Percentiles rank a stretch among this genome's conserved stretches.
These are phyloP conservation scores for Stylophora pistillata DNA, from an alignment of 64 coral and sea anemone genomes.

Conservation along the genomic window DNA sequence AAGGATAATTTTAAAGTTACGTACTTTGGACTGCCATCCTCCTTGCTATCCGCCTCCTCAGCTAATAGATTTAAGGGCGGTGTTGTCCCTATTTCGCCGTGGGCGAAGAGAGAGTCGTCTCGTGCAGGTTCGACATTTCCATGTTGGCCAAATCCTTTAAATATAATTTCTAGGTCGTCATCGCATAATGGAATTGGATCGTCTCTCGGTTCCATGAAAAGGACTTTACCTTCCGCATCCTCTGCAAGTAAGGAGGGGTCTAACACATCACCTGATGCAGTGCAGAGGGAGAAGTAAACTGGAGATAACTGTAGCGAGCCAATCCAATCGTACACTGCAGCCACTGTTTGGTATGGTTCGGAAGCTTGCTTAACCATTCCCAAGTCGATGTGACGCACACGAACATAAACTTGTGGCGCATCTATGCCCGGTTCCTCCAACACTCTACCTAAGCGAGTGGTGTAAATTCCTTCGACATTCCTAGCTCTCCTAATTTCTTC, in stretches of 20 bases:
- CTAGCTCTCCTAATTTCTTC: conserved; percentile 7
- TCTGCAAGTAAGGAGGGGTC: background rate
- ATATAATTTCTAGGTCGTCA: conserved; percentile 24
- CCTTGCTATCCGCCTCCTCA: background rate
- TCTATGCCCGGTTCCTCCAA: conserved; percentile 20
- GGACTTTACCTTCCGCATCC: background rate
- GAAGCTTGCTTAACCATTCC: conserved; percentile 34
- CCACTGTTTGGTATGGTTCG: conserved; percentile 2
- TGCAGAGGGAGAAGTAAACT: conserved; percentile 11
- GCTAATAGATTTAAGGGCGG: background rate
- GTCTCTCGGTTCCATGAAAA: conserved; percentile 19
- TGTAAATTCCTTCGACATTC: conserved; percentile 21
- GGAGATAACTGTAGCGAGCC: conserved; percentile 30
- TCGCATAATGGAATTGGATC: background rate
- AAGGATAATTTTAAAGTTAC: background rate
- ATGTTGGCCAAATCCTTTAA: conserved; percentile 34
- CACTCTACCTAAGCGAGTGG: conserved; percentile 21
- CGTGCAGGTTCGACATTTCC: no score
- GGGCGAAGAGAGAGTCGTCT: no score
- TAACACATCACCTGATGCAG: conserved; percentile 9
- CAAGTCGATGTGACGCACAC: conserved; percentile 29
- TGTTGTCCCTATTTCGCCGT: background rate
- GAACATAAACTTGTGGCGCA: conserved; percentile 26
- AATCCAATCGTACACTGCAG: conserved; percentile 57
- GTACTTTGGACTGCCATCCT: background rate